A percentile compares a stretch with the other conserved stretches of the same genome.
phyloP scores from a whole-genome alignment of 2,113 vertebrate species.

The Sialia sialis region DNA sequence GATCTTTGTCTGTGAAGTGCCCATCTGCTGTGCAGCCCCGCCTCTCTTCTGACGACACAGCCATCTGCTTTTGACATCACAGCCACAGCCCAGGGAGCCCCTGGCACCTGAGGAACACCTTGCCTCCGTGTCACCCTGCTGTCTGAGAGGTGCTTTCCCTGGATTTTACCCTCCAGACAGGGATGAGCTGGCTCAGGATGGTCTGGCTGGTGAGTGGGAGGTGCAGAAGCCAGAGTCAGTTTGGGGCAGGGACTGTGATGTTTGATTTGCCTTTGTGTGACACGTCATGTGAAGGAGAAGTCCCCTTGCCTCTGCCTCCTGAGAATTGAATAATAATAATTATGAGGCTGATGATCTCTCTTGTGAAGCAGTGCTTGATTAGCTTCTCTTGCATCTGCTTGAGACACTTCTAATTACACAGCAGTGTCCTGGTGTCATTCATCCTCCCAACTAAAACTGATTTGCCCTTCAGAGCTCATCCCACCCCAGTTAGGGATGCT shows the following conservation, averaged over 20 bases:
- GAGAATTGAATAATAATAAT: conserved; percentile 22
- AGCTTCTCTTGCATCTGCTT: conserved; percentile 39
- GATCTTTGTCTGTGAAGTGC: conserved; percentile 49
- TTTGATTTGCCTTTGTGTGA: not conserved
- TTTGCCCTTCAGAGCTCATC: not conserved
- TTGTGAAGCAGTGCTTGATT: not conserved
- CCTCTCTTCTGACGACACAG: conserved; percentile 3
- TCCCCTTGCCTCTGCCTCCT: not conserved
- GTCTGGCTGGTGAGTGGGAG: not conserved
- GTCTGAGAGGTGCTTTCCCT: not conserved
- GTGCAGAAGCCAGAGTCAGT: not conserved
- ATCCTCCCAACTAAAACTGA: not conserved
- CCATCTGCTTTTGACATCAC: conserved; percentile 59
- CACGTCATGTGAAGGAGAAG: not conserved
- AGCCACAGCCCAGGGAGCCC: not conserved
- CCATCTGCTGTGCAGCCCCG: conserved; percentile 49
- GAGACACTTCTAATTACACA: not conserved
- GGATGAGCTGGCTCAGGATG: not conserved
- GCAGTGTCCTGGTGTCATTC: not conserved
- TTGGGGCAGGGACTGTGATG: not conserved
- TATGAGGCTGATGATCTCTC: not conserved
- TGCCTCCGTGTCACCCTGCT: not conserved
- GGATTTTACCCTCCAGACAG: accelerated
- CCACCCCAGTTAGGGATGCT: not conserved
- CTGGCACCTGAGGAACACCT: not conserved